These are phyloP conservation scores for Orthonychiurus folsomi DNA, from an alignment of 2,888 invertebrate genomes.

Conservation along the genomic window DNA sequence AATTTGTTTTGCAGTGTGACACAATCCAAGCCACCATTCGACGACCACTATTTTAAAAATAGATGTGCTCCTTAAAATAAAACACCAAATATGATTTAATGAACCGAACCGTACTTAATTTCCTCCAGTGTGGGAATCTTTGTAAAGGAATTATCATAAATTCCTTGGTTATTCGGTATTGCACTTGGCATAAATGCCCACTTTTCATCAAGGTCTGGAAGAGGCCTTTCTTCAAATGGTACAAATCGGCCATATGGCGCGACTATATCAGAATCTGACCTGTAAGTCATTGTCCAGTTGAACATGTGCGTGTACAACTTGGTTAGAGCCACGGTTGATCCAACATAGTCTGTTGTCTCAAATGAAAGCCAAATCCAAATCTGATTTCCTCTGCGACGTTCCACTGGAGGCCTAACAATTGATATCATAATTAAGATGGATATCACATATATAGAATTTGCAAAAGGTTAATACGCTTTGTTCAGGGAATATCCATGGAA, in stretches of 20 bases:
- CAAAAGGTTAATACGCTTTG: too few species aligned
- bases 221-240: not conserved
- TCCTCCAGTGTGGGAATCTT: not conserved
- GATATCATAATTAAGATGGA: too few species aligned
- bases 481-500: too few species aligned
- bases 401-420: not conserved
- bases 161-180: not conserved
- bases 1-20: conserved; percentile 36
- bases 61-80: too few species aligned
- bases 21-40: conserved; percentile 39
- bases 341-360: not conserved
- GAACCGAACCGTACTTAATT: not conserved
- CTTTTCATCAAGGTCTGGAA: conserved; percentile 10
- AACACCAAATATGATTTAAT: too few species aligned
- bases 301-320: conserved; percentile 19
- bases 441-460: too few species aligned
- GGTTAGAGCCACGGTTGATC: not conserved
- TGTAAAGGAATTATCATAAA: conserved; percentile 4
- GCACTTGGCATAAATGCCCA: conserved; percentile 11
- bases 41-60: conserved; percentile 12
- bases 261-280: conserved; percentile 29
- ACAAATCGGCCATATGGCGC: conserved; percentile 26
- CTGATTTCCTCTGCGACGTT: not conserved
- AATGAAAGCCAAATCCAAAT: not conserved
- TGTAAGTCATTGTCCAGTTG: conserved; percentile 33